phyloP scores from a whole-genome alignment of 2,888 invertebrate genomes.

The Chymomyza fuscimana region DNA sequence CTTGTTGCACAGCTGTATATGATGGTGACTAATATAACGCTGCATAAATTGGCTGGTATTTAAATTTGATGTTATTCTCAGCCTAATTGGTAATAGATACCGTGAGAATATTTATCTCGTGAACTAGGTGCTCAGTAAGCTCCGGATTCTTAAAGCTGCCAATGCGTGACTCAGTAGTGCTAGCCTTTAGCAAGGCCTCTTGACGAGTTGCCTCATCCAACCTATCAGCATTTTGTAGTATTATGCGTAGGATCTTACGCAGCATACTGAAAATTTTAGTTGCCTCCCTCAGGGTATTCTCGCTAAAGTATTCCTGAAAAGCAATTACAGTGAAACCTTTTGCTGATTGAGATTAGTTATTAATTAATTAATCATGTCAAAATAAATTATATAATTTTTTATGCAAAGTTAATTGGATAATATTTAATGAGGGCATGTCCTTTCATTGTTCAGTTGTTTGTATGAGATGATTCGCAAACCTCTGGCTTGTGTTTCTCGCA shows the following conservation, averaged over 20 bases:
- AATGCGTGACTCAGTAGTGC: conserved; percentile 40
- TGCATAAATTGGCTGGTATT: conserved; percentile 38
- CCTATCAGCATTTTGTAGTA: conserved; percentile 59
- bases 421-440: too few species aligned
- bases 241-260: conserved; percentile 46
- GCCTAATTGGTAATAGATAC: conserved; percentile 41
- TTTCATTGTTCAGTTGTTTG: too few species aligned
- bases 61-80: conserved; percentile 46
- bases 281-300: conserved; percentile 45
- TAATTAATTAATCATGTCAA: too few species aligned
- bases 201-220: conserved; percentile 56
- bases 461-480: conserved; percentile 60
- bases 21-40: conserved; percentile 52
- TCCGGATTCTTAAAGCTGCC: conserved; percentile 45
- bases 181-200: conserved; percentile 59
- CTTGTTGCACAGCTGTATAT: conserved; percentile 35
- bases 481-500: conserved; percentile 44
- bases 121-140: conserved; percentile 44
- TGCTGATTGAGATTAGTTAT: neutral
- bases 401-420: too few species aligned
- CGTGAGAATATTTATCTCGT: conserved; percentile 42
- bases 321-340: neutral
- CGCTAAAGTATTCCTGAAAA: conserved; percentile 48
- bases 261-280: conserved; percentile 47
- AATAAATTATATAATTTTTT: too few species aligned